phyloP scores from a whole-genome alignment of 2,888 invertebrate species.

The Rhopalosiphum nymphaeae region DNA sequence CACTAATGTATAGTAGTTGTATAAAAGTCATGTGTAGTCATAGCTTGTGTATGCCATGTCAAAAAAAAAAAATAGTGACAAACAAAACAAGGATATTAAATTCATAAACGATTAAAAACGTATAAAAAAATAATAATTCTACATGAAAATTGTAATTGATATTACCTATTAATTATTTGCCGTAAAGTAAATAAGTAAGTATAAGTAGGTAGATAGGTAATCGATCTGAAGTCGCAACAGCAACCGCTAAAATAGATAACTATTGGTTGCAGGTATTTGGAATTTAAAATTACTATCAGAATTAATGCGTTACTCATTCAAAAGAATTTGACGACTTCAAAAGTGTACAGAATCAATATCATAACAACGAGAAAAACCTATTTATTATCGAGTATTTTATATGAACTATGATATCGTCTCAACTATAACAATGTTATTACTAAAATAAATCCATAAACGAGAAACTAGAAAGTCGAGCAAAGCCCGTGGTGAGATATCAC shows the following conservation, averaged over 20 bases:
- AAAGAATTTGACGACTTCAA: background rate
- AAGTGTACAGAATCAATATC: background rate
- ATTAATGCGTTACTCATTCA: background rate
- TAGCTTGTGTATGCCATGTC: background rate
- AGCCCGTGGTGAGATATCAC: background rate
- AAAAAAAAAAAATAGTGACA: constrained; percentile 5
- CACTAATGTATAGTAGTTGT: background rate
- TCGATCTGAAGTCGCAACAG: background rate
- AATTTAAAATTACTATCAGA: background rate
- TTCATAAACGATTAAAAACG: background rate
- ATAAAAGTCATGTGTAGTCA: background rate
- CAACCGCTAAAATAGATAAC: background rate
- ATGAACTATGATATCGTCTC: background rate
- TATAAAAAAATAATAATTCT: background rate
- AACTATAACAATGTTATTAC: background rate
- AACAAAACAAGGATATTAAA: background rate
- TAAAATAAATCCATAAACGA: background rate
- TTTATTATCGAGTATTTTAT: background rate
- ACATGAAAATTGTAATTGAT: background rate
- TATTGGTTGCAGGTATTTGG: background rate
- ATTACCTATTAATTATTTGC: background rate
- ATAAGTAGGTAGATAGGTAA: background rate
- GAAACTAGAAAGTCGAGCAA: background rate
- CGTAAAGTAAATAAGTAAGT: background rate
- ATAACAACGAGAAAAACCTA: background rate